Conservation (phyloP, 2,113 vertebrate genomes). For the Gavia stellata region DNA sequence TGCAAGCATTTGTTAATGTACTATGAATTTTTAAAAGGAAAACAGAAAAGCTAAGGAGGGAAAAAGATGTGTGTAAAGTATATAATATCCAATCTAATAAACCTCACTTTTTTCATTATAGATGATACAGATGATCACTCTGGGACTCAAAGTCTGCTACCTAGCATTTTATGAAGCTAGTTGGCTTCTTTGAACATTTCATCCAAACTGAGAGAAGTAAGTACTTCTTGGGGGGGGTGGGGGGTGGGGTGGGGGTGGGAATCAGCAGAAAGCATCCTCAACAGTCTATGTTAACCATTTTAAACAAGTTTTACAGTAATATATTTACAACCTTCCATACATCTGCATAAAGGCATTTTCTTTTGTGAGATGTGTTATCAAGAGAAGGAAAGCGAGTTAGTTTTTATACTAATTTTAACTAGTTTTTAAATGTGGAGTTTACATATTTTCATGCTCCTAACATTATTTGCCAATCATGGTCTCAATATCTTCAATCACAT, state of each 20-base stretch:
- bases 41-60: background rate
- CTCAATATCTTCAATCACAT: background rate
- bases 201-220: background rate
- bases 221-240: background rate
- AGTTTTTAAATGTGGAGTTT: background rate
- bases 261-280: background rate
- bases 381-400: background rate
- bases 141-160: background rate
- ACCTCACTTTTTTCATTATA: background rate
- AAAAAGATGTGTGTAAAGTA: background rate
- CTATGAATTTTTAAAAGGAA: background rate
- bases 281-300: background rate
- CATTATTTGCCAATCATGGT: background rate
- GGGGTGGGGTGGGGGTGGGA: too few species aligned
- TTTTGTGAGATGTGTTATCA: background rate
- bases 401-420: background rate
- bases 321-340: background rate
- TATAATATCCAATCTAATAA: background rate
- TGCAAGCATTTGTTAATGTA: background rate
- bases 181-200: background rate
- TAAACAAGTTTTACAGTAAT: background rate
- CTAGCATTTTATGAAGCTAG: background rate
- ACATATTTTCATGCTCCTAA: background rate
- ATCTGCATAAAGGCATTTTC: background rate
- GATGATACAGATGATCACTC: background rate